These are phyloP conservation scores for Suricata suricatta DNA, from an alignment of 2,113 vertebrate genomes.

Conservation along the genomic window DNA sequence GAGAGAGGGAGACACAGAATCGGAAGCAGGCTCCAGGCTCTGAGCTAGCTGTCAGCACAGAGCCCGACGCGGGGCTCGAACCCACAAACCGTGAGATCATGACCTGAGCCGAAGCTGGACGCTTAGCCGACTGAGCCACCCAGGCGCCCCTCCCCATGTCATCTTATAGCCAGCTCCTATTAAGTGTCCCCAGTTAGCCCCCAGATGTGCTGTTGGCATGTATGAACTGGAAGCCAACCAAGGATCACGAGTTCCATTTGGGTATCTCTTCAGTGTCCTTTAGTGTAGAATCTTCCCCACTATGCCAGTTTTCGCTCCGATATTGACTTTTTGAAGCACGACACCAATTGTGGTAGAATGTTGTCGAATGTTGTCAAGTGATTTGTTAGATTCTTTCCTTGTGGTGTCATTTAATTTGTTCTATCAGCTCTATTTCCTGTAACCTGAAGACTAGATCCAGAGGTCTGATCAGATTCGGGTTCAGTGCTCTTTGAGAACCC, in stretches of 20 bases:
- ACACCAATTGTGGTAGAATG: neutral
- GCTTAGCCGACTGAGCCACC: too few species aligned
- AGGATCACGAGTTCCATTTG: neutral
- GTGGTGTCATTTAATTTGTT: neutral
- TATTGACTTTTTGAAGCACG: neutral
- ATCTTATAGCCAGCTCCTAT: neutral
- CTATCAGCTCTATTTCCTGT: slow-evolving; percentile 12
- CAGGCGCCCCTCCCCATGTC: too few species aligned
- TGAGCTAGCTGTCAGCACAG: too few species aligned
- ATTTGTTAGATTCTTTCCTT: neutral
- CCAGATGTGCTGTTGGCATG: neutral
- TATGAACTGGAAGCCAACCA: neutral
- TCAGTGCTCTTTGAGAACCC: neutral
- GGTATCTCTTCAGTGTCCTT: neutral
- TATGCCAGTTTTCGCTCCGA: neutral
- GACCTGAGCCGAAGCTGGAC: too few species aligned
- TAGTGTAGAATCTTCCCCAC: neutral
- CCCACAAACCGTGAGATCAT: too few species aligned
- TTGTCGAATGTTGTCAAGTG: neutral
- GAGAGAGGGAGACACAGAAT: too few species aligned
- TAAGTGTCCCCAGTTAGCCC: neutral
- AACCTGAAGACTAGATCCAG: slow-evolving; percentile 17
- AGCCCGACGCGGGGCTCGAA: too few species aligned
- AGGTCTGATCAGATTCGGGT: slow-evolving; percentile 37
- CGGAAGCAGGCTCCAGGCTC: too few species aligned